phyloP scores from a whole-genome alignment of 2,888 invertebrate genomes.

The Lasioglossum lativentre region DNA sequence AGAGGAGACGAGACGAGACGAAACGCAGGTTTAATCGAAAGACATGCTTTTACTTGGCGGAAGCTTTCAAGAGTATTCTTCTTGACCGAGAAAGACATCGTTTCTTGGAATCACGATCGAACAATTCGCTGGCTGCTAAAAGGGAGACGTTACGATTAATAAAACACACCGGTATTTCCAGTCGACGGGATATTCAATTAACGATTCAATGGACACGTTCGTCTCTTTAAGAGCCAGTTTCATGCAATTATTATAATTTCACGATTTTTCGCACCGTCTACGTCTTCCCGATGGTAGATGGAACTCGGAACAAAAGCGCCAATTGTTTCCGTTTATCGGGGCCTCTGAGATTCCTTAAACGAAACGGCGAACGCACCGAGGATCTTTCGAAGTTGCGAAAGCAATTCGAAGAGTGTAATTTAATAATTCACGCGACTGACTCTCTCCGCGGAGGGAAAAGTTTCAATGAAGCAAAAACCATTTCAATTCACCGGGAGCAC shows the following conservation, averaged over 20 bases:
- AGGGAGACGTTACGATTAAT: background rate
- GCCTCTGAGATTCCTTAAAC: background rate
- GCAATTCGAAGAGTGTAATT: background rate
- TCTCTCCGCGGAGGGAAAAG: background rate
- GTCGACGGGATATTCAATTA: background rate
- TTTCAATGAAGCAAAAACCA: background rate
- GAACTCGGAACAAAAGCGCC: constrained; percentile 22
- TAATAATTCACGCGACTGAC: background rate
- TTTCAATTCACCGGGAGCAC: background rate
- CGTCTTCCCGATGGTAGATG: background rate
- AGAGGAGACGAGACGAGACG: background rate
- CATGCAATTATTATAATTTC: background rate
- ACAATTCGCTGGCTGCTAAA: background rate
- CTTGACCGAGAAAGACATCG: background rate
- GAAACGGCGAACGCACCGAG: background rate
- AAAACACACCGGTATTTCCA: background rate
- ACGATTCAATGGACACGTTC: background rate
- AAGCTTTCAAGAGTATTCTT: background rate
- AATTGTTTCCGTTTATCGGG: background rate
- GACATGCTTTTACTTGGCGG: background rate
- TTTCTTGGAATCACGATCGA: background rate
- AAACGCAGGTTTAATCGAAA: background rate
- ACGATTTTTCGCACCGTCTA: background rate
- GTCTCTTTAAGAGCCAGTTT: background rate
- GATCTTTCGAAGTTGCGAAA: background rate